Base-by-base conservation (phyloP, 2,113 vertebrate genomes). In the Phalacrocorax pelagicus region DNA sequence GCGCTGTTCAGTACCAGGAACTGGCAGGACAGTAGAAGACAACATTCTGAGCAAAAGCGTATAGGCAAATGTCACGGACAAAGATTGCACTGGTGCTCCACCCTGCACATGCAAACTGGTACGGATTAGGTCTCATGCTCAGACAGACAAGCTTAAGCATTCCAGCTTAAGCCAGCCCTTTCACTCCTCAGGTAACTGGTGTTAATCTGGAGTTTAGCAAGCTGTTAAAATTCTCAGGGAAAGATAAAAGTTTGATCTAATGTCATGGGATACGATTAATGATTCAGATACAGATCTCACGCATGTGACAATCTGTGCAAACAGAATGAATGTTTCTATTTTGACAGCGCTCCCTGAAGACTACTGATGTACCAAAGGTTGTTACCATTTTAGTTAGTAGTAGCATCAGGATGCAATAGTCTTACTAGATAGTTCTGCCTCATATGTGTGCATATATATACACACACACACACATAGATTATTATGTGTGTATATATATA, bases 231-330 rank as follows among this genome's bases (percentile, higher is more conserved):
- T 71, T 87, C 69, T 81, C 86, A 67, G 52, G 38, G 49, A 92
- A 81, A 91, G 51, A 57, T 8, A 73, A 6, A 81, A 91, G 69
- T 91, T 94, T 67, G 81, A 69, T 78, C 66, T 81, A 82, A 71
- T 51, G 47, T 67, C 65, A 66, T 12, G 6, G 36, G 61, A 71
- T 86, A 67, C 11, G 69, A 86, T 83, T 88, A 94, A 92, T 70
- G 75, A 92, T 61, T 87, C 73, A 79, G 84, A 74, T 59, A 91
- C 29, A 54, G 22, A 55, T 91, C 54, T 84, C 44, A 91, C 81
- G 69, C 0, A 1, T 65, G 59, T 44, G 65, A 83, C 38, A 85
- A 81, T 2, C 49, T 24, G n/a, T 32, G 86, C 47, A 78, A 92
- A 91, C 24, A 89, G 32, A 84, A 84, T 12, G 22, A 86, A 67